Percentiles rank a stretch among this genome's conserved stretches.
phyloP scores from a whole-genome alignment of 2,888 invertebrate genomes.

The Linyphia triangularis region DNA sequence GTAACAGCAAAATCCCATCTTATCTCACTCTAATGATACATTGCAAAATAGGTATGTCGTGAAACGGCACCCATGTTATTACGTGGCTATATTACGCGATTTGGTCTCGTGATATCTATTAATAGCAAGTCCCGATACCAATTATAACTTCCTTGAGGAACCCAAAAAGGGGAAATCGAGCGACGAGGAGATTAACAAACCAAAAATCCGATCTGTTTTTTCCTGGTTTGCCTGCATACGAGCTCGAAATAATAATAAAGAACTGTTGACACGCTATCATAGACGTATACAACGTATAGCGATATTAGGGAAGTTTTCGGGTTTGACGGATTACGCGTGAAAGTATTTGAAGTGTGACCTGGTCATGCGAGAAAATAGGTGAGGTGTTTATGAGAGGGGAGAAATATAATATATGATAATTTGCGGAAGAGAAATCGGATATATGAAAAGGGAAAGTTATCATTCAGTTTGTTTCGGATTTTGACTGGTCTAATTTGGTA shows the following conservation, averaged over 20 bases:
- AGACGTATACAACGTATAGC: too few relatives aligned
- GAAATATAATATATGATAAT: background rate
- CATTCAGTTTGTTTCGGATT: too few relatives aligned
- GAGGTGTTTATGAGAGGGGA: background rate
- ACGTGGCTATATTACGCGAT: constrained; percentile 30
- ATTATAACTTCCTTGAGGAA: constrained; percentile 37
- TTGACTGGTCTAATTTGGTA: too few relatives aligned
- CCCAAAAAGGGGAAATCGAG: background rate
- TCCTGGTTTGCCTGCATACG: background rate
- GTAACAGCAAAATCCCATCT: background rate
- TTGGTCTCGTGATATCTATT: constrained; percentile 42
- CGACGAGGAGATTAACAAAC: background rate
- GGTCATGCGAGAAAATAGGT: background rate
- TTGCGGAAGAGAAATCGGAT: background rate
- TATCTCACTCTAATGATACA: background rate
- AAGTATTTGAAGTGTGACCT: background rate
- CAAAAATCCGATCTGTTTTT: background rate
- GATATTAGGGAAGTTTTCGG: background rate
- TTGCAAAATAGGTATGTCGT: background rate
- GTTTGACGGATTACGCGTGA: background rate
- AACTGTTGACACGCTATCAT: background rate
- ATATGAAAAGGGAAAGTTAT: too few relatives aligned
- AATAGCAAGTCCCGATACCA: background rate
- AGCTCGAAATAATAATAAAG: constrained; percentile 1
- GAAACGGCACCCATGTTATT: background rate